These are phyloP conservation scores for Pyrrhopygopsis socrates DNA, from an alignment of 2,888 invertebrate species.

Conservation along the genomic window DNA sequence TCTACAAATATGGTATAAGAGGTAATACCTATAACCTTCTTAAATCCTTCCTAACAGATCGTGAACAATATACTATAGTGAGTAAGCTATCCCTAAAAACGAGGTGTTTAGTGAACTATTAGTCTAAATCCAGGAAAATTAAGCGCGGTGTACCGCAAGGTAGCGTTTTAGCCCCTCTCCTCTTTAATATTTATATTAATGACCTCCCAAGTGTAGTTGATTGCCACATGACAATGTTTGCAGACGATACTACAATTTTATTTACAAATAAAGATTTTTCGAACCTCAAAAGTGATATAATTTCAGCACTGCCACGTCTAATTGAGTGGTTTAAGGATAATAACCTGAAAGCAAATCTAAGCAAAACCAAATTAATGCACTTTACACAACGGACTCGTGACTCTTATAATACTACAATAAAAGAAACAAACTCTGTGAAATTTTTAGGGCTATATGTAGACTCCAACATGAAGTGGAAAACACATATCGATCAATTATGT, in stretches of 20 bases:
- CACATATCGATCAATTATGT: constrained; percentile 22
- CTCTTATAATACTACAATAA: too few species aligned
- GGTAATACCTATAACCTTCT: too few species aligned
- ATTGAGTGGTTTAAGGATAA: background rate
- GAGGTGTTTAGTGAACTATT: background rate
- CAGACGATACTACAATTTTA: background rate
- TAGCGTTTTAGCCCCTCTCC: too few species aligned
- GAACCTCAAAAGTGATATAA: background rate
- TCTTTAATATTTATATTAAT: too few species aligned
- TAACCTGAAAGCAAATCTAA: background rate
- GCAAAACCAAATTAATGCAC: background rate
- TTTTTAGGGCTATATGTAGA: constrained; percentile 46
- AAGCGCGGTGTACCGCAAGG: background rate
- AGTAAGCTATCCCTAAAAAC: too few species aligned
- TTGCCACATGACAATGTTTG: background rate
- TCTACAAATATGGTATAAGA: too few species aligned
- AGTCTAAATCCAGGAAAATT: background rate
- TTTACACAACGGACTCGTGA: background rate
- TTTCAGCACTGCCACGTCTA: background rate
- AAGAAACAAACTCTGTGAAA: constrained; percentile 18
- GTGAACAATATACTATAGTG: background rate
- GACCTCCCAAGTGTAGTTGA: background rate
- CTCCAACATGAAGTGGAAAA: constrained; percentile 33
- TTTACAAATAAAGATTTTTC: too few species aligned
- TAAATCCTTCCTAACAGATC: too few species aligned